Percentiles rank a stretch among this genome's conserved stretches.
phyloP scores from a whole-genome alignment of 2,113 vertebrate genomes.

The Aythya baeri region DNA sequence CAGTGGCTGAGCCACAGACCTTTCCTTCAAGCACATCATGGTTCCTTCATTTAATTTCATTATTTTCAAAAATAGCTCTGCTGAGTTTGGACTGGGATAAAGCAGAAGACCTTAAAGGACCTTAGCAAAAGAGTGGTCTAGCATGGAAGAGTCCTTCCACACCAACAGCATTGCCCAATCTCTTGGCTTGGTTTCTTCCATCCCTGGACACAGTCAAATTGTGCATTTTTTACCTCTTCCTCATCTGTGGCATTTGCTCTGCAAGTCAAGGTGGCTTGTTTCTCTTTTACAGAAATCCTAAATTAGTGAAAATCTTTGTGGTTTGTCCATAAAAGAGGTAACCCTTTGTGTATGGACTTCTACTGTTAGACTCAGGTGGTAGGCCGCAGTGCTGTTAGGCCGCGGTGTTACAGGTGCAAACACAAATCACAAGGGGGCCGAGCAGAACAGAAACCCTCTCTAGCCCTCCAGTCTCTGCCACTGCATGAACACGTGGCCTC shows the following conservation, averaged over 20 bases:
- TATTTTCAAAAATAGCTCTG: neutral
- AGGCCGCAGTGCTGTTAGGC: neutral
- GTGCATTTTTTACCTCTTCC: neutral
- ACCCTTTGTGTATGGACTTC: too few species aligned
- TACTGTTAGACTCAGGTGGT: neutral
- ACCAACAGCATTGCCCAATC: neutral
- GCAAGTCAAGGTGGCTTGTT: neutral
- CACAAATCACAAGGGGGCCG: too few species aligned
- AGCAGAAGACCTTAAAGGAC: neutral
- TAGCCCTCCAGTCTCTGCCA: neutral
- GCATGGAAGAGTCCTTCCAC: neutral
- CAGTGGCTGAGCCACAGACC: neutral
- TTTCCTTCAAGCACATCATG: neutral
- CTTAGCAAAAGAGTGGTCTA: neutral
- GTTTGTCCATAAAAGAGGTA: neutral
- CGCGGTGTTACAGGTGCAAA: neutral
- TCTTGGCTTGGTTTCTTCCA: neutral
- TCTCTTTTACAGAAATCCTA: neutral
- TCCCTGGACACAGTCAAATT: accelerated
- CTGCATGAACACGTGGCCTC: neutral
- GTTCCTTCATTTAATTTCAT: neutral
- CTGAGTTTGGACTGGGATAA: neutral
- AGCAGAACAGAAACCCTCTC: neutral
- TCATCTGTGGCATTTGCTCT: neutral
- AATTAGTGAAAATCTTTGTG: neutral